Conservation (phyloP, 2,888 invertebrate species). For the Cataglyphis altisquamis region DNA sequence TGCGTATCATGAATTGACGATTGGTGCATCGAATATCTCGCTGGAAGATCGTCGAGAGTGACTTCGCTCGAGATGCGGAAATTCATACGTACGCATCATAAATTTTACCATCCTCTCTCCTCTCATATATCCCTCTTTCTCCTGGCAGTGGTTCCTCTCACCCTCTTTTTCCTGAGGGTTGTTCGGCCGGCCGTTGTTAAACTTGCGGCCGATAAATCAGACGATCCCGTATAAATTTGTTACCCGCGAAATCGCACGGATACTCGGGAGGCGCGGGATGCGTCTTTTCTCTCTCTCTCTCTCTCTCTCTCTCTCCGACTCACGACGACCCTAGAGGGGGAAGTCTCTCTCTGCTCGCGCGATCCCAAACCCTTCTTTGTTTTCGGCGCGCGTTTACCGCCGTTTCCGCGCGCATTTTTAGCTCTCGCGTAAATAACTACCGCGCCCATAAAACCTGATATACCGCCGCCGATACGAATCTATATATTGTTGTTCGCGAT, state of each 20-base stretch:
- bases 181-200: slow-evolving; percentile 80
- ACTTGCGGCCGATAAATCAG: slow-evolving; percentile 83
- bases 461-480: slow-evolving; percentile 79
- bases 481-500: slow-evolving; percentile 79
- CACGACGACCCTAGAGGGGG: slow-evolving; percentile 25
- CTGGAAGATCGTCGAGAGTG: slow-evolving; percentile 70
- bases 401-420: slow-evolving; percentile 80
- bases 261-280: slow-evolving; percentile 55
- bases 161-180: slow-evolving; percentile 69
- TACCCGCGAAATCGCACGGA: slow-evolving; percentile 81
- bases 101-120: slow-evolving; percentile 79
- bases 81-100: slow-evolving; percentile 80
- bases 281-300: slow-evolving; percentile 23
- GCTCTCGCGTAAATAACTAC: slow-evolving; percentile 81
- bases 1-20: slow-evolving; percentile 66
- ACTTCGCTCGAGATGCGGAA: slow-evolving; percentile 75
- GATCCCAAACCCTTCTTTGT: slow-evolving; percentile 57
- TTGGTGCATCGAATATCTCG: slow-evolving; percentile 69
- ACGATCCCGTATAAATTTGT: slow-evolving; percentile 84
- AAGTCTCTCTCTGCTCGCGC: slow-evolving; percentile 48
- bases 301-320: slow-evolving; percentile 12
- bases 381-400: slow-evolving; percentile 75
- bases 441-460: slow-evolving; percentile 82
- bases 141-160: slow-evolving; percentile 41
- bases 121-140: background rate